Percentiles rank a stretch among this genome's conserved stretches.
Conservation (phyloP, 2,113 vertebrate genomes). For the Miniopterus natalensis region DNA sequence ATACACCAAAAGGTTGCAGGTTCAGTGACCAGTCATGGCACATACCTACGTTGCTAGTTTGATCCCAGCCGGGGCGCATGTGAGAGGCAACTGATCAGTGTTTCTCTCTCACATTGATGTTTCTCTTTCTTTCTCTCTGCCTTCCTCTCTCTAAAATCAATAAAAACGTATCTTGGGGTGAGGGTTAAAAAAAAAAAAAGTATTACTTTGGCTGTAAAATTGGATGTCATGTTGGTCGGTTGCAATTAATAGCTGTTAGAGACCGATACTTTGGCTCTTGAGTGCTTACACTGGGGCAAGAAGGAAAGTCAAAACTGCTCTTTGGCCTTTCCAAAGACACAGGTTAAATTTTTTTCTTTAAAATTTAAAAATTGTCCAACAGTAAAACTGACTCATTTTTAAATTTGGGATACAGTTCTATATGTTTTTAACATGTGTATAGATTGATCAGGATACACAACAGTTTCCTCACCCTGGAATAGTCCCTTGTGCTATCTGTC, state of each 20-base stretch:
- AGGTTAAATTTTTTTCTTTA: background rate
- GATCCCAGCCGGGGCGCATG: background rate
- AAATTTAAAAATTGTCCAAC: background rate
- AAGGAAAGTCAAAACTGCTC: constrained; percentile 21
- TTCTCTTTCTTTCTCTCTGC: background rate
- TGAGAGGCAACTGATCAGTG: background rate
- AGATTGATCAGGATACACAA: background rate
- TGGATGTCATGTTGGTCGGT: background rate
- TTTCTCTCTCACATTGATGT: background rate
- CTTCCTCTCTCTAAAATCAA: background rate
- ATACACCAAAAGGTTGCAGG: background rate
- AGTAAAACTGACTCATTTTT: background rate
- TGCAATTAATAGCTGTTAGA: background rate
- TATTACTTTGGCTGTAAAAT: constrained; percentile 53
- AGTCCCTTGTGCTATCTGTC: background rate
- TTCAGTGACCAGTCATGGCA: too few relatives aligned
- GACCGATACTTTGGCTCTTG: background rate
- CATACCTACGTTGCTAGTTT: background rate
- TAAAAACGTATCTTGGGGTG: background rate
- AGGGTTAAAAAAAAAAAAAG: background rate
- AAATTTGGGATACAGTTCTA: background rate
- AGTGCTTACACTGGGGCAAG: background rate
- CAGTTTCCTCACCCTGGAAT: background rate
- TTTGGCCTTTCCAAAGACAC: background rate
- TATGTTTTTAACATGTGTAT: background rate